Percentiles rank a stretch among this genome's conserved stretches.
These are phyloP conservation scores for Ptychoptera contaminata DNA, from an alignment of 2,888 invertebrate genomes.

Conservation along the genomic window DNA sequence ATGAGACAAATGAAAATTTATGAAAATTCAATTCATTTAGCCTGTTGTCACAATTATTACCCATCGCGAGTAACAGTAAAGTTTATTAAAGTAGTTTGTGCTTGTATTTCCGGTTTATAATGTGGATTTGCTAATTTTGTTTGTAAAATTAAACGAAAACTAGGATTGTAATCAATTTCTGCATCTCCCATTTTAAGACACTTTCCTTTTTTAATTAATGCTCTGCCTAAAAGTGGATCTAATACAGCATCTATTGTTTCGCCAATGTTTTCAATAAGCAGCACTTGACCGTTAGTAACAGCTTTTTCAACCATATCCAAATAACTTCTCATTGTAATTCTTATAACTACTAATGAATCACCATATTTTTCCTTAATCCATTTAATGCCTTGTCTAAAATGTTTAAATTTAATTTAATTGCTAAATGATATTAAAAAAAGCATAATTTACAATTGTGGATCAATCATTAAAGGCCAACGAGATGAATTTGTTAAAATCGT, in stretches of 20 bases:
- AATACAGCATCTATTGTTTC: conserved; percentile 82
- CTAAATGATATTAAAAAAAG: background rate
- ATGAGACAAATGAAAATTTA: background rate
- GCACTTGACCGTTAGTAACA: conserved; percentile 54
- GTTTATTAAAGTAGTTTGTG: conserved; percentile 88
- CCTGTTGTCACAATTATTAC: no score
- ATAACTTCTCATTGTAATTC: conserved; percentile 68
- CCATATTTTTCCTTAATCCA: conserved; percentile 90
- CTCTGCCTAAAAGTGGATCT: conserved; percentile 74
- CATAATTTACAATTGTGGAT: conserved; percentile 57
- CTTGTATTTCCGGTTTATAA: conserved; percentile 94
- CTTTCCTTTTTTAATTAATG: conserved; percentile 74
- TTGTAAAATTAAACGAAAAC: conserved; percentile 72
- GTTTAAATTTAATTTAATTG: conserved; percentile 7
- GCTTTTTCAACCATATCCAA: conserved; percentile 67
- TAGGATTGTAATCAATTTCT: conserved; percentile 75
- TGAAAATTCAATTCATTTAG: background rate
- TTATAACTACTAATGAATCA: conserved; percentile 50
- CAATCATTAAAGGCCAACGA: conserved; percentile 90
- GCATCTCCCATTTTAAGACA: conserved; percentile 77
- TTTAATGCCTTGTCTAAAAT: conserved; percentile 63
- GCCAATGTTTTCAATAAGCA: conserved; percentile 78
- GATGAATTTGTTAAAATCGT: conserved; percentile 79
- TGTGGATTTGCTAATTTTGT: conserved; percentile 92
- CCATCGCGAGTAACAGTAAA: conserved; percentile 90